Base-by-base conservation (phyloP, 1,140 invertebrate genomes). In the Temnothorax curvispinosus region DNA sequence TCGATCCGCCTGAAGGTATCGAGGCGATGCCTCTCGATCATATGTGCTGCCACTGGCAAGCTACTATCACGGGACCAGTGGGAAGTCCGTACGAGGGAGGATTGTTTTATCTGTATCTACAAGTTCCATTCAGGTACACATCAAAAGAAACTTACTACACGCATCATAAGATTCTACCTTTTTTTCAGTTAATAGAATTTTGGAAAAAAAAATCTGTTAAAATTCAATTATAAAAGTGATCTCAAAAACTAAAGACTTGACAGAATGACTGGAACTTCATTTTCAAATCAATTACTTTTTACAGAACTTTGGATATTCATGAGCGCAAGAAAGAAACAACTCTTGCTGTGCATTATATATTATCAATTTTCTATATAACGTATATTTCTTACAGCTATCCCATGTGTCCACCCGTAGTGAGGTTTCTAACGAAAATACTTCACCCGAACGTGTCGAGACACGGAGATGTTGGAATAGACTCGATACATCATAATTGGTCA, bases 381-480 rank as follows among this genome's bases (percentile, higher is more conserved):
- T 41, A 35, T 27, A 35, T 13, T 18, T 52, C 0, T 86, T 90
- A 65, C 91, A 98, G 98, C 90, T 99, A 99, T 96, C 98, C 99
- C 8, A 97, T 99, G 97, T 96, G 96, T 89, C 98, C 99, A 50
- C 99, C 99, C 1, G 97, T 98, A 67, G 98, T 99, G 0, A 96
- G 98, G 64, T 99, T 99, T 95, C 94, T 98, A 35, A 99, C 98
- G 9, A 98, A 98, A 95, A 98, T 99, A 90, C 97, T 99, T 92
- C 99, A 99, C 96, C 98, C 99, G 4, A 99, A 99, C 95, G 97
- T 99, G 47, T 99, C 98, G 38, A 96, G 98, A 13, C 98, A 99
- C 94, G 99, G 98, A n/a, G 98, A 99, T 95, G 98, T 99, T 85
- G 98, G 98, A 50, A 98, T 99, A 85, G 99, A 99, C 95, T 99